Base-by-base conservation (phyloP, 2,113 vertebrate species). In the Larimichthys crocea region DNA sequence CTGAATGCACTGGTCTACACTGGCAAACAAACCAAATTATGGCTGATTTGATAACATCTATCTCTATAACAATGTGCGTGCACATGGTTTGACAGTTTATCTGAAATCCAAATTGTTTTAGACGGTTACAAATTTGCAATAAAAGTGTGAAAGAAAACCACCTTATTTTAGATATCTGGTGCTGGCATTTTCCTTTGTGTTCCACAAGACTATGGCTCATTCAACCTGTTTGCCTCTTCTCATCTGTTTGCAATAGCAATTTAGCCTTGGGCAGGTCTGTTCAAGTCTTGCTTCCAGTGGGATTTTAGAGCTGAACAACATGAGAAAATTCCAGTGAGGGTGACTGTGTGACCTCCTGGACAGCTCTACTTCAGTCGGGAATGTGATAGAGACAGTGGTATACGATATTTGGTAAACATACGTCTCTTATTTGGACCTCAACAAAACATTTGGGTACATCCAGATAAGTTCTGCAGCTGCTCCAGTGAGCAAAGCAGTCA, bases 1-100 rank as follows among this genome's bases (percentile, higher is more conserved):
- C 10, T 79, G 50, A 83, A 88, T 80, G 61, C 79, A 84, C 59
- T 64, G 56, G 60, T 80, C 73, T 76, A 79, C 80, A 89, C 85
- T 84, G 81, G 56, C 42, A 72, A 63, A 68, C 31, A n/a, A 56
- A 59, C 20, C 14, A 48, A 57, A 73, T 24, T 19, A 42, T 24
- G 44, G 35, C 31, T 65, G 22, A 62, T 75, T 40, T 74, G 66
- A 56, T 22, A 48, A 35, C 3, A 6, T 31, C 3, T n/a, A 52
- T 76, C 14, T 56, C 11, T 86, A 24, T 10, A 52, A 44, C 19
- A 46, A 59, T 63, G 15, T 62, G 52, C 72, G 19, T 16, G 46
- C 66, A 61, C 12, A 0, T 79, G 24, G 29, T 61, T 76, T 70
- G 26, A 53, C 9, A 15, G 14, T 1, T 20, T 35, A 35, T 35